Conservation (phyloP, 2,797 vertebrate species). For the Lepidocolaptes lacrymiger region DNA sequence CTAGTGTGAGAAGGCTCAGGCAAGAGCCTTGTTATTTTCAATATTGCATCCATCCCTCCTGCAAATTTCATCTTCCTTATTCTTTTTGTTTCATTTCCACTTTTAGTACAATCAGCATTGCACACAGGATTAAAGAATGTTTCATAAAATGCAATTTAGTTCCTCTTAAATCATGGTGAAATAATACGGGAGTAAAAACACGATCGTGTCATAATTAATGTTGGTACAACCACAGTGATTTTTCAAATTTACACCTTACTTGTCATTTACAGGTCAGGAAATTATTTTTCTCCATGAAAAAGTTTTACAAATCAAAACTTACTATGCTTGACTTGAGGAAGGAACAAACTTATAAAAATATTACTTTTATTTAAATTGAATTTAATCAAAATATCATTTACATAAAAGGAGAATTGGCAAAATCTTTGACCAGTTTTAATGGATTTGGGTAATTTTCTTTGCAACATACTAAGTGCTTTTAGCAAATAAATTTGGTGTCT, state of each 20-base stretch:
- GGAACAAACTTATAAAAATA: neutral
- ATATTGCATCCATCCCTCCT: neutral
- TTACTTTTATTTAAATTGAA: neutral
- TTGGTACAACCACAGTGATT: neutral
- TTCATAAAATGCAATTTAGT: neutral
- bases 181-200: neutral
- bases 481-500: neutral
- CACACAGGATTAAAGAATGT: neutral
- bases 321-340: neutral
- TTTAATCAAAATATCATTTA: neutral
- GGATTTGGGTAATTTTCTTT: neutral
- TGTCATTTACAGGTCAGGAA: neutral
- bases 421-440: neutral
- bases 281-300: neutral
- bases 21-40: neutral
- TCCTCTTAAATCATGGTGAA: neutral
- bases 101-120: neutral
- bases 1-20: neutral
- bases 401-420: neutral
- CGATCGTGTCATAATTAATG: neutral
- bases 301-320: neutral
- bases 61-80: neutral
- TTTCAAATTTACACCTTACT: neutral
- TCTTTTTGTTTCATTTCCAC: neutral
- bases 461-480: neutral